phyloP scores from a whole-genome alignment of 2,797 vertebrate species.

The Poeciliopsis gracilis region DNA sequence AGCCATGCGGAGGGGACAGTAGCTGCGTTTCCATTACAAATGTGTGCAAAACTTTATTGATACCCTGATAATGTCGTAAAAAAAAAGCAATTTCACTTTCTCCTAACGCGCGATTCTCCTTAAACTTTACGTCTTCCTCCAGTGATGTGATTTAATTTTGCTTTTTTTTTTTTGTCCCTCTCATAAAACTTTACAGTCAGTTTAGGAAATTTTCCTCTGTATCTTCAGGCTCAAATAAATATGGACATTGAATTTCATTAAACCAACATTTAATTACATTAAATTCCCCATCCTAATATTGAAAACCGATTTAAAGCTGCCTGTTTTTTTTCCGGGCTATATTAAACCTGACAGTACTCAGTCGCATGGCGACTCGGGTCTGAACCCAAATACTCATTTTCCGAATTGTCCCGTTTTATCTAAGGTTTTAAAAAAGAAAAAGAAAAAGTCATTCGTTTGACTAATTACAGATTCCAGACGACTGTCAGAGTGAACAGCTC shows the following conservation, averaged over 20 bases:
- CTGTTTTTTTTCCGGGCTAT: neutral
- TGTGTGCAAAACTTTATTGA: no score
- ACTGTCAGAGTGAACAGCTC: neutral
- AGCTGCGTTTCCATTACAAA: no score
- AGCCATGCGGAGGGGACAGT: neutral
- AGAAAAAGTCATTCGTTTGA: neutral
- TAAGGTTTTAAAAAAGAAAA: neutral
- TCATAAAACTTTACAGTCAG: neutral
- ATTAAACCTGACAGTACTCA: neutral
- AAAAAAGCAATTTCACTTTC: neutral
- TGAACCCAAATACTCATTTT: neutral
- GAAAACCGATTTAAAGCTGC: neutral
- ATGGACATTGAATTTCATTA: neutral
- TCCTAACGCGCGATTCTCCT: neutral
- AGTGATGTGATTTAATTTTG: neutral
- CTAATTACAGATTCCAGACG: neutral
- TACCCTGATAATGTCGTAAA: no score
- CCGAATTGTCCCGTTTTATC: neutral
- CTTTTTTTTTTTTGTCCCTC: neutral
- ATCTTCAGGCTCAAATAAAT: neutral
- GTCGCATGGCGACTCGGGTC: neutral
- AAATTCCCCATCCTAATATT: neutral
- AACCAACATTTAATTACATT: neutral
- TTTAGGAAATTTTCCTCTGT: neutral
- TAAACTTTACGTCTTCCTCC: neutral